Percentiles rank a stretch among this genome's conserved stretches.
phyloP scores from a whole-genome alignment of 92 coral and sea anemone genomes.

The Nematostella vectensis region DNA sequence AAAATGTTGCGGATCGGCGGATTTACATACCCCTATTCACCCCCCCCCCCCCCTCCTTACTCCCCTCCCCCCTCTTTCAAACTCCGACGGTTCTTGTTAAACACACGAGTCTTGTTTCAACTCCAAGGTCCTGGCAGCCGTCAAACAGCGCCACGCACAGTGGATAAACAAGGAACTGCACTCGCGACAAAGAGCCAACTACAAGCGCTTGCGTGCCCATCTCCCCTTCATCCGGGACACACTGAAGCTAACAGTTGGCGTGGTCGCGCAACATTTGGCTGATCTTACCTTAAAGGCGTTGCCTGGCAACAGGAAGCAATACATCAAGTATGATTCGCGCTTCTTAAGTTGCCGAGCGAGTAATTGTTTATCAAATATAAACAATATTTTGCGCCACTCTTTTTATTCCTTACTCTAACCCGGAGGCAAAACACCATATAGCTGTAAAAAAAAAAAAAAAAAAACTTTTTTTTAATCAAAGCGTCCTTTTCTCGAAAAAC shows the following conservation, averaged over 20 bases:
- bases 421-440: too few species aligned
- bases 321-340: too few species aligned
- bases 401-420: too few species aligned
- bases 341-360: not conserved
- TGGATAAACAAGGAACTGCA: conserved; percentile 60
- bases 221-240: conserved; percentile 33
- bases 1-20: too few species aligned
- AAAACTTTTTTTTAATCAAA: too few species aligned
- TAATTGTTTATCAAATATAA: not conserved
- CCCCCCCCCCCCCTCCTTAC: too few species aligned
- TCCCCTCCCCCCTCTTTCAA: too few species aligned
- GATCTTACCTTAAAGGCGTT: not conserved
- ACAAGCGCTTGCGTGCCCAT: conserved; percentile 55
- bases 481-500: too few species aligned
- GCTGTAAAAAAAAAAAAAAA: too few species aligned
- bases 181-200: conserved; percentile 79
- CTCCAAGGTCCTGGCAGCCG: conserved; percentile 40
- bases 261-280: conserved; percentile 35
- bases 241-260: conserved; percentile 30
- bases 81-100: too few species aligned
- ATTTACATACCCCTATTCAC: too few species aligned
- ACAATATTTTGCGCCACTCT: not conserved
- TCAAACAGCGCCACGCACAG: conserved; percentile 51
- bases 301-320: not conserved
- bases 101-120: too few species aligned